phyloP scores from a whole-genome alignment of 35 echinoderm and acorn worm species.

The Acanthaster planci region DNA sequence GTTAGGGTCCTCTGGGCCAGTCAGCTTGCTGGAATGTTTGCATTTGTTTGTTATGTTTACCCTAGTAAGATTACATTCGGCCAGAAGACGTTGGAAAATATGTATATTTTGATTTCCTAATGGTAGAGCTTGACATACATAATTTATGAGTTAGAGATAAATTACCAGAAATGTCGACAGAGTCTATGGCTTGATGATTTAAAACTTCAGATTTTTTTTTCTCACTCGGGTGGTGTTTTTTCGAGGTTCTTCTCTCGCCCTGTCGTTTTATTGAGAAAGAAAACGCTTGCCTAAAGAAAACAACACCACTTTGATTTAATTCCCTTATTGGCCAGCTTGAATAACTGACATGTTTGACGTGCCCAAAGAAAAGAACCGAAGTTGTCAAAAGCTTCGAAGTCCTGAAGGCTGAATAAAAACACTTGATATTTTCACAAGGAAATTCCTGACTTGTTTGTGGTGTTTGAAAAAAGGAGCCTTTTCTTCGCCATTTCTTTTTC shows the following conservation, averaged over 20 bases:
- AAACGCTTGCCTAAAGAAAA: too few relatives aligned
- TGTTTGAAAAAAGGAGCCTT: neutral
- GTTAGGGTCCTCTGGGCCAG: neutral
- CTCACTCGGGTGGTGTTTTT: too few relatives aligned
- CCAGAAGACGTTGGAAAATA: constrained; percentile 33
- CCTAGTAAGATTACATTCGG: constrained; percentile 50
- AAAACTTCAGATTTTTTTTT: neutral
- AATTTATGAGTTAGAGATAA: constrained; percentile 52
- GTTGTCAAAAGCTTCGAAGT: constrained; percentile 24
- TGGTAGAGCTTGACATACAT: constrained; percentile 54
- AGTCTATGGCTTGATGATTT: constrained; percentile 12
- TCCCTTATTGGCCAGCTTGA: neutral
- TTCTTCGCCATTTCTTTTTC: neutral
- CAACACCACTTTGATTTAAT: constrained; percentile 9
- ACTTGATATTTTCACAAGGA: constrained; percentile 26
- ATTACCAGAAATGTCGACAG: constrained; percentile 27
- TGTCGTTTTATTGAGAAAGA: neutral
- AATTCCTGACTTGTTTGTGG: constrained; percentile 17
- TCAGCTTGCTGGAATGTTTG: constrained; percentile 54
- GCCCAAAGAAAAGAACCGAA: neutral
- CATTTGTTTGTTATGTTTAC: constrained; percentile 77
- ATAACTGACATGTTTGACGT: constrained; percentile 27
- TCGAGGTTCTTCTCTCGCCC: neutral
- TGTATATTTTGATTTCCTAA: constrained; percentile 95
- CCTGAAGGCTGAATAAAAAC: constrained; percentile 14